A percentile compares a stretch with the other conserved stretches of the same genome.
phyloP scores from a whole-genome alignment of 2,113 vertebrate genomes.

The Carlito syrichta region DNA sequence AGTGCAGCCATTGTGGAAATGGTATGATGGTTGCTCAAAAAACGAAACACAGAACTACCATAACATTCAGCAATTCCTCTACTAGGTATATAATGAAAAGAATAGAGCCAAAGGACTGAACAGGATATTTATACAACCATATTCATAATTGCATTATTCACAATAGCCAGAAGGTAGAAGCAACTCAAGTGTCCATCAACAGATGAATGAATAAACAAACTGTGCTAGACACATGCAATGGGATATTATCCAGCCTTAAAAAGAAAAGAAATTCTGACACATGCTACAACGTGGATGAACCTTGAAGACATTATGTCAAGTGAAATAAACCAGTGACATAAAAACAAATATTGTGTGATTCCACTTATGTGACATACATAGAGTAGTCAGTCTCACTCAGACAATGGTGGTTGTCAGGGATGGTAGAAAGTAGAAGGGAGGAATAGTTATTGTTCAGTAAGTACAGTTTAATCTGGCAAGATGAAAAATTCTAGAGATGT shows the following conservation, averaged over 20 bases:
- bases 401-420: not conserved
- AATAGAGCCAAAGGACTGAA: not conserved
- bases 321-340: not conserved
- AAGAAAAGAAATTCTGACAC: not conserved
- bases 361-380: too few relatives aligned
- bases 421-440: not conserved
- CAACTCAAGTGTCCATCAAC: not conserved
- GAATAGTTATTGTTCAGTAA: too few relatives aligned
- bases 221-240: too few relatives aligned
- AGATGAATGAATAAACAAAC: not conserved
- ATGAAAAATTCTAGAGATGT: not conserved
- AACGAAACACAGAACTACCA: not conserved
- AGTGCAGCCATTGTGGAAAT: not conserved
- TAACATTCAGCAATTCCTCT: not conserved
- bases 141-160: not conserved
- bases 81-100: not conserved
- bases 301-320: not conserved
- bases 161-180: not conserved
- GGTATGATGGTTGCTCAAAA: not conserved
- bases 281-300: not conserved
- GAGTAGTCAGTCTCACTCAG: not conserved
- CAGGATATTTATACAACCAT: not conserved
- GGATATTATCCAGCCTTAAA: not conserved
- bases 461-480: not conserved
- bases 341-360: accelerated